Conservation (phyloP, 2,888 invertebrate genomes). For the Melieria omissa region DNA sequence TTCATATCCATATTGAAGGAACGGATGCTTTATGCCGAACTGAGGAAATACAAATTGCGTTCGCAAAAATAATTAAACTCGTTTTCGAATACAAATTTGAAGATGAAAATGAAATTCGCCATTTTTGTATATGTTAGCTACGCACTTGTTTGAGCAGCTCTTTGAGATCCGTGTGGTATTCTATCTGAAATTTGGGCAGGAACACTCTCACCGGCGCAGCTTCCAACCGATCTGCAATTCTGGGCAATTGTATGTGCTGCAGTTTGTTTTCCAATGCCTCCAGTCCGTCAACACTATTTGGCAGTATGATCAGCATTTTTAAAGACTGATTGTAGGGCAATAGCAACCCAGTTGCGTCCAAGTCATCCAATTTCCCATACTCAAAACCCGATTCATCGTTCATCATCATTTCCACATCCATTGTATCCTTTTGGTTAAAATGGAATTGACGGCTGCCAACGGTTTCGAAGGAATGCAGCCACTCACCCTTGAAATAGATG, state of each 20-base stretch:
- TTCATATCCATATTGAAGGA: too few relatives aligned
- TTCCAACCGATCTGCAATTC: conserved; percentile 67
- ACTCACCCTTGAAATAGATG: too few relatives aligned
- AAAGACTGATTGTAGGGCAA: conserved; percentile 77
- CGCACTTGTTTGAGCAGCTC: conserved; percentile 51
- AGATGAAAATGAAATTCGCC: not conserved
- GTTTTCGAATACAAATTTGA: too few relatives aligned
- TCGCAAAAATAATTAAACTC: too few relatives aligned
- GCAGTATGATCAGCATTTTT: conserved; percentile 80
- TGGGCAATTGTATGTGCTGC: conserved; percentile 69
- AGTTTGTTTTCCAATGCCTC: conserved; percentile 72
- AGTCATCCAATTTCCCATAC: conserved; percentile 67
- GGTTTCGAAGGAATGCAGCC: too few relatives aligned
- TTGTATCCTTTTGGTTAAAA: too few relatives aligned
- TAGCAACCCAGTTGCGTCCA: conserved; percentile 73
- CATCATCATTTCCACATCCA: conserved; percentile 79
- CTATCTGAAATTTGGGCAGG: conserved; percentile 84
- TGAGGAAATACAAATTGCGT: too few relatives aligned
- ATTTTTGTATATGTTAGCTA: conserved; percentile 67
- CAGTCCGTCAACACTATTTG: conserved; percentile 76
- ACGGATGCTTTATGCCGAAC: too few relatives aligned
- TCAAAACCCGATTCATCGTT: conserved; percentile 68
- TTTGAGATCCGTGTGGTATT: conserved; percentile 75
- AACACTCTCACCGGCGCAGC: conserved; percentile 70
- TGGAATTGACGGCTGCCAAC: too few relatives aligned